Base-by-base conservation (phyloP, 2,113 vertebrate genomes). In the Delphinapterus leucas region DNA sequence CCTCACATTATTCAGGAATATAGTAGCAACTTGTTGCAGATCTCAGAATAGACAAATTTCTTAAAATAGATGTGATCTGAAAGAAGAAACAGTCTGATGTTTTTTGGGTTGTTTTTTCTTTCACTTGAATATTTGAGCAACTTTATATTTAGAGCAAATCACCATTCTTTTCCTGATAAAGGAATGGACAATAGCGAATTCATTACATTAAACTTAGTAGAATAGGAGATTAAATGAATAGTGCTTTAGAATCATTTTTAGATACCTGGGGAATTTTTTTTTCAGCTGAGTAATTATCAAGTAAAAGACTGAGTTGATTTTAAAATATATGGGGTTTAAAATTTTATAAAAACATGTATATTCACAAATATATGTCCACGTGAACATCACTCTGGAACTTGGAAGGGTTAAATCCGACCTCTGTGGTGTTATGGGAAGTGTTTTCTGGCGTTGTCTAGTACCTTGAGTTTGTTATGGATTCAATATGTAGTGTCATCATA, bases 11-110 rank as follows among this genome's bases (percentile, higher is more conserved):
- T 97, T 97, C 84, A 93, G 96, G 96, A 96, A 98, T 98, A 83
- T 97, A 95, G 97, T 95, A 96, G 93, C 98, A 97, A 98, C 98
- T 98, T 97, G 96, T 98, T 98, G 97, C 97, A 93, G 61, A 90
- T 97, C 96, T 96, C 94, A 97, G 49, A 92, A 96, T 84, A 81
- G 81, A 96, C 6, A 65, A 53, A 88, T 67, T 49, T 74, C 81
- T 88, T 71, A 77, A 88, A 90, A 0, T 49, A 93, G 76, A 2
- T 18, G 10, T 85, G 25, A 21, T 96, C 79, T 90, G 68, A 83
- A 92, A 85, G 36, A 80, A 77, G 31, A 23, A 92, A 63, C 8
- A 81, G 5, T 15, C 47, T 89, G 44, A 0, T 38, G 14, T 8
- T 26, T 61, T 55, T 65, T 55, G 25, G 26, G 63, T 85, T 81